A percentile compares a stretch with the other conserved stretches of the same genome.
These are phyloP conservation scores for Cercopithecus neglectus DNA, from an alignment of 2,797 vertebrate species.

Conservation along the genomic window DNA sequence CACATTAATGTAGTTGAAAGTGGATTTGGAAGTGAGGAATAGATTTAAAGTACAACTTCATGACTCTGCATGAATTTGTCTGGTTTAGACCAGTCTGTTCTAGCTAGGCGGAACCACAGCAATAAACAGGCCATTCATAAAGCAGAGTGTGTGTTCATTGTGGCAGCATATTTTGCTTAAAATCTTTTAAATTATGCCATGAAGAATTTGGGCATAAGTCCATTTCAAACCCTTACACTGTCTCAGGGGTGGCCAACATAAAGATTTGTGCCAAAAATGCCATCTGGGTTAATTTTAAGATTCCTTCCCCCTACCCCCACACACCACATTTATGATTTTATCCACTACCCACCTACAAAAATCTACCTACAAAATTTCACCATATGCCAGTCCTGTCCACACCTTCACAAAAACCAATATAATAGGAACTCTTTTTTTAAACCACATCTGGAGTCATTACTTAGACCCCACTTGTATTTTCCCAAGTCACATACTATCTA, in stretches of 20 bases:
- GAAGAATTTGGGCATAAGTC: slow-evolving; percentile 67
- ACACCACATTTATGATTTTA: slow-evolving; percentile 25
- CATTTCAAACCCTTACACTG: slow-evolving; percentile 56
- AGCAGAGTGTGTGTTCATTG: slow-evolving; percentile 58
- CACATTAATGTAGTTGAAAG: background rate
- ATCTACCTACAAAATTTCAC: slow-evolving; percentile 9
- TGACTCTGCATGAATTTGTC: slow-evolving; percentile 49
- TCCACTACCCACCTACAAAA: background rate
- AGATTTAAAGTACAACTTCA: background rate
- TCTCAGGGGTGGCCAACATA: slow-evolving; percentile 68
- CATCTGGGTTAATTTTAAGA: slow-evolving; percentile 54
- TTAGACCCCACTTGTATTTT: background rate
- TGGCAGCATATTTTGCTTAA: slow-evolving; percentile 61
- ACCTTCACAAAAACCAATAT: background rate
- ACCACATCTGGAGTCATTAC: background rate
- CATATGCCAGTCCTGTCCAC: background rate
- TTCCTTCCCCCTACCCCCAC: background rate
- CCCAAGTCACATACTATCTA: background rate
- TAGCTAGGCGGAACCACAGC: background rate
- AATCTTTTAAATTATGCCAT: slow-evolving; percentile 66
- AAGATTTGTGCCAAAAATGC: slow-evolving; percentile 44
- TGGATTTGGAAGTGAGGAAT: slow-evolving; percentile 8
- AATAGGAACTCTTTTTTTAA: background rate
- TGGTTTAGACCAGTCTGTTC: slow-evolving; percentile 42
- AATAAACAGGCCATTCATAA: slow-evolving; percentile 68